Evolutionary conservation across 2,797 vertebrate genomes (phyloP), one percentile per base, ranked within the genome.

Genomic region (Etheostoma nigrum): DNA sequence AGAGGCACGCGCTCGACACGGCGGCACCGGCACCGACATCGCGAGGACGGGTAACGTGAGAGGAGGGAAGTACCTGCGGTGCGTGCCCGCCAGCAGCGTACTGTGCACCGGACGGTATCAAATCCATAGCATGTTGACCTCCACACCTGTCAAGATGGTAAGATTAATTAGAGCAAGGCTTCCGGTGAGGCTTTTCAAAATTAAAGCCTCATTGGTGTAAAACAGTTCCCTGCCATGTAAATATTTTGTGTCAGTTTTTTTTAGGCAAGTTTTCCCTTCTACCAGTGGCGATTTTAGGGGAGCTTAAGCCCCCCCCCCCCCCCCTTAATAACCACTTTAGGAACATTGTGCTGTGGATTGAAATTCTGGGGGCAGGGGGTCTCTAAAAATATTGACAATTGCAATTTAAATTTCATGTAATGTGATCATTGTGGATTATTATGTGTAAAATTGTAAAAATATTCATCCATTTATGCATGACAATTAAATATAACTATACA

Each of bases 131-230:
- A 67, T 33, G 74, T 18, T 15, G 62, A 69, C 73, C 65, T 48
- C 11, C 18, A 72, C 78, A 57, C 23, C 81, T 66, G 85, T 84
- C 78, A 89, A 84, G 63, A 1, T n/a, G 0, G 1, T 0, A 0
- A 1, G 15, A 10, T 30, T 30, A 19, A 4, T n/a, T 1, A 36
- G 6, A 1, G 11, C 0, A 0, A 0, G 0, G 60, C 74, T 76
- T 91, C 90, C 91, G 78, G 58, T 40, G 16, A 1, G 0, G 0
- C 0, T 0, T 74, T 87, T 84, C 80, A 91, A 82, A 90, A 76
- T 84, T 0, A 88, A 82, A 60, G 75, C 49, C 6, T 7, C 2
- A 6, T 6, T 1, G 0, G 23, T 5, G 13, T 25, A 11, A n/a
- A 66, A 53, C 12, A 14, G 36, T 25, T 27, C 18, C 11, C 30